Evolutionary conservation across 2,113 vertebrate species (phyloP).

Genomic region (Alouatta palliata): DNA sequence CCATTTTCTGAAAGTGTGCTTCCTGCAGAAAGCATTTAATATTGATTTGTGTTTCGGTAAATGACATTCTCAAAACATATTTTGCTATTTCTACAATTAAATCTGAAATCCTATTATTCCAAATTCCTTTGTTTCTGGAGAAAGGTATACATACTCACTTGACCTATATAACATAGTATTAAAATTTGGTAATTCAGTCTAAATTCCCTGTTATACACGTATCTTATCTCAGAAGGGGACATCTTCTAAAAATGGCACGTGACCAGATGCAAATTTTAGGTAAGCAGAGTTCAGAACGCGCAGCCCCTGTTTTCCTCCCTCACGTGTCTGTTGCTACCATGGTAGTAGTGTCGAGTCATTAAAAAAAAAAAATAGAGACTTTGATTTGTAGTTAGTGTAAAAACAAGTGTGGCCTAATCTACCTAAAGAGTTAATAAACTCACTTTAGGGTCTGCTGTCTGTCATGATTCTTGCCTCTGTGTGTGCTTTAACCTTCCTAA

Average conservation of each 20-base stretch:
- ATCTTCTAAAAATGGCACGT: conserved; percentile 54
- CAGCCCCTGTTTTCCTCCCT: not conserved
- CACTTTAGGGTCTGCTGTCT: not conserved
- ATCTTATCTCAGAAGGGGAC: conserved; percentile 48
- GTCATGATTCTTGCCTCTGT: conserved; percentile 8
- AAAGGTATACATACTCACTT: conserved; percentile 73
- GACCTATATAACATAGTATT: conserved; percentile 77
- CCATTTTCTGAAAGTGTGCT: conserved; percentile 85
- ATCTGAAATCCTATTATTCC: conserved; percentile 81
- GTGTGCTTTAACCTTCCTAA: conserved; percentile 56
- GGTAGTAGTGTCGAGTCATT: not conserved
- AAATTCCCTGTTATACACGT: conserved; percentile 70
- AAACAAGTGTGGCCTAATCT: conserved; percentile 16
- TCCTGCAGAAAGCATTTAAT: conserved; percentile 89
- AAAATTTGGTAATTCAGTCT: conserved; percentile 75
- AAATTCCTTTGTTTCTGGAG: conserved; percentile 78
- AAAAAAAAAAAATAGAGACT: conserved; percentile 1
- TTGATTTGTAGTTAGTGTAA: conserved; percentile 50
- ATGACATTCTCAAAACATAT: conserved; percentile 83
- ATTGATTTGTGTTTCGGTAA: conserved; percentile 87
- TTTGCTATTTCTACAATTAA: conserved; percentile 83
- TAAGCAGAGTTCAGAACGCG: conserved; percentile 13
- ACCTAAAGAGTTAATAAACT: conserved; percentile 49
- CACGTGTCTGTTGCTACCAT: not conserved
- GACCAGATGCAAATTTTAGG: conserved; percentile 58